Evolutionary conservation across 2,797 vertebrate genomes (phyloP).

Genomic region (Oryzias dopingdopingensis): DNA sequence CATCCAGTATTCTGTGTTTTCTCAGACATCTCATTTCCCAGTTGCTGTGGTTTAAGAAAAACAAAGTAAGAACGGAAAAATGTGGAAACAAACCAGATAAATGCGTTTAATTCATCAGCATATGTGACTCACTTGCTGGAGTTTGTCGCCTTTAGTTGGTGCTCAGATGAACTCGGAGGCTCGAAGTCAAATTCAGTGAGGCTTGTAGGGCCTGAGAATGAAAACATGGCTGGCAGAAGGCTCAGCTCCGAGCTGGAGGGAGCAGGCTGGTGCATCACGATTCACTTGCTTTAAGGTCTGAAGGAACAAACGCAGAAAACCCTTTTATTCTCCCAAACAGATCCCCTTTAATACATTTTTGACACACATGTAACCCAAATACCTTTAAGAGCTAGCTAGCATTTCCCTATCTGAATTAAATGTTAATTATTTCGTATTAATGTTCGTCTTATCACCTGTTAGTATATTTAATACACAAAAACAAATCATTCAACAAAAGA

Average conservation of each 20-base stretch:
- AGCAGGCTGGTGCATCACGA: constrained; percentile 63
- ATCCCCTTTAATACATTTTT: not conserved
- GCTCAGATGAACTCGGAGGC: constrained; percentile 40
- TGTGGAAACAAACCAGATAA: not conserved
- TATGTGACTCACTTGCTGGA: constrained; percentile 60
- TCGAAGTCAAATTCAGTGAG: constrained; percentile 68
- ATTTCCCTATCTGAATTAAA: no score
- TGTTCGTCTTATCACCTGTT: no score
- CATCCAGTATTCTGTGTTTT: constrained; percentile 76
- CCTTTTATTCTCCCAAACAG: constrained; percentile 9
- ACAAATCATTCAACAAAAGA: not conserved
- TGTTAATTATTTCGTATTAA: no score
- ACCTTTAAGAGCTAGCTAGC: no score
- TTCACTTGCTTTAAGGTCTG: constrained; percentile 11
- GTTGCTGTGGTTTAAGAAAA: constrained; percentile 56
- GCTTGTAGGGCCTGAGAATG: constrained; percentile 63
- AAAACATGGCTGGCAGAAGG: constrained; percentile 68
- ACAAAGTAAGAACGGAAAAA: not conserved
- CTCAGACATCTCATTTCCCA: constrained; percentile 77
- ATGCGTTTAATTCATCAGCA: not conserved
- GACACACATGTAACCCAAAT: no score
- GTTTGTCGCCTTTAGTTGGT: constrained; percentile 49
- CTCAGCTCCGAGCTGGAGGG: constrained; percentile 59
- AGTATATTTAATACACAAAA: no score
- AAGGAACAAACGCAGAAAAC: not conserved